Conservation (phyloP, 1,140 invertebrate genomes). For the Cherax destructor region DNA sequence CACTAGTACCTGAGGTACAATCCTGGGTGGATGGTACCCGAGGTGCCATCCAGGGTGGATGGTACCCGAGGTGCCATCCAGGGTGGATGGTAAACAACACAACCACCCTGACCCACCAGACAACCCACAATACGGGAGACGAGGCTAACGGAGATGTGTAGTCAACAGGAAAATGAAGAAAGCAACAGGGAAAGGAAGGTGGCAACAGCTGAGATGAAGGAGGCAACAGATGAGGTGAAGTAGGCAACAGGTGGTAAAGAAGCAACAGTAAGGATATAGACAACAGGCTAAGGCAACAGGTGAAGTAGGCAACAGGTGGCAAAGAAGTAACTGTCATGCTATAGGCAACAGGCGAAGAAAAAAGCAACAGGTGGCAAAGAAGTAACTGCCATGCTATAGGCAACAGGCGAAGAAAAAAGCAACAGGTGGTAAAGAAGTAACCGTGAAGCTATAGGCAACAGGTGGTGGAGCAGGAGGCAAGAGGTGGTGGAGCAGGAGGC, state of each 20-base stretch:
- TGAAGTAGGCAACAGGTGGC: neutral
- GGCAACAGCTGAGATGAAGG: neutral
- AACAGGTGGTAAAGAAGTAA: too few relatives aligned
- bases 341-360: neutral
- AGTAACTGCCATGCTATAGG: neutral
- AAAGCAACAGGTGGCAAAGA: neutral
- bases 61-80: too few relatives aligned
- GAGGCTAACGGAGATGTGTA: too few relatives aligned
- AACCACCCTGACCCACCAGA: too few relatives aligned
- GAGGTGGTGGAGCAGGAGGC: neutral
- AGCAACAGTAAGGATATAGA: neutral
- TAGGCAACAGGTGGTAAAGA: neutral
- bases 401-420: neutral
- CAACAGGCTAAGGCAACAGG: neutral
- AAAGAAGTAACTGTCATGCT: neutral
- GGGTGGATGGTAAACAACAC: too few relatives aligned
- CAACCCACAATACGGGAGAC: too few relatives aligned
- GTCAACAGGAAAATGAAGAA: neutral
- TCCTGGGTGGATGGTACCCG: too few relatives aligned
- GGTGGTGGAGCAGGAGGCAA: neutral
- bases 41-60: too few relatives aligned
- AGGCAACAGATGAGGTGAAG: neutral
- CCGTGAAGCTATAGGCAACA: neutral
- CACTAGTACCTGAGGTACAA: too few relatives aligned
- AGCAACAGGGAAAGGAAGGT: neutral